Percentiles rank a stretch among this genome's conserved stretches.
Evolutionary conservation across 2,113 vertebrate genomes (phyloP).

Genomic region (Silurus asotus): DNA sequence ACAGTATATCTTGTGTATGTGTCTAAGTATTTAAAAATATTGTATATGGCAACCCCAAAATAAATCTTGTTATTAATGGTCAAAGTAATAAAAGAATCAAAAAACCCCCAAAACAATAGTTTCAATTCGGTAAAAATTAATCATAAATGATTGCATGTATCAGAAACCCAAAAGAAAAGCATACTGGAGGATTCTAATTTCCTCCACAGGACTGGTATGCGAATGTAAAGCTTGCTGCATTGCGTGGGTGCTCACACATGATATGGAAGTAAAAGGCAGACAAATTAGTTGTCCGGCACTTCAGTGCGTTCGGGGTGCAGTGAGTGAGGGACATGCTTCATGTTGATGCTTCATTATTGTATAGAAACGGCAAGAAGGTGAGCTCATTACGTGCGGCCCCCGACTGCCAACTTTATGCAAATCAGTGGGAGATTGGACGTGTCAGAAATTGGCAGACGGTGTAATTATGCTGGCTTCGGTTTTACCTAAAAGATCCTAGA

Average conservation of each 20-base stretch:
- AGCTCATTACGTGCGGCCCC: constrained; percentile 6
- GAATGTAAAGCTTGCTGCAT: constrained; percentile 42
- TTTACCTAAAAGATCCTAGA: neutral
- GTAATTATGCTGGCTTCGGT: constrained; percentile 19
- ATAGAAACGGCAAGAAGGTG: neutral
- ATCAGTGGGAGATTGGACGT: neutral
- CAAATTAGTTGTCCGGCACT: constrained; percentile 24
- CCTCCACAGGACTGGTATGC: neutral
- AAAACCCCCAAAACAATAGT: constrained; percentile 13
- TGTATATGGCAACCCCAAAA: neutral
- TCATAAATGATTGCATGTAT: constrained; percentile 15
- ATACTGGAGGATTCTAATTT: constrained; percentile 34
- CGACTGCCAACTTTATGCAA: constrained; percentile 1
- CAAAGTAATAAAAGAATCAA: neutral
- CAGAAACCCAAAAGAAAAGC: neutral
- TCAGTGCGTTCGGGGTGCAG: constrained; percentile 1
- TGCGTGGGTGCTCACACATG: constrained; percentile 28
- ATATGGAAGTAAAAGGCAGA: constrained; percentile 4
- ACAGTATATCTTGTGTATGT: neutral
- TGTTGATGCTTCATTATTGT: constrained; percentile 21
- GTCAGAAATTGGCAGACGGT: constrained; percentile 25
- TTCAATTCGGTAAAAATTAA: constrained; percentile 37
- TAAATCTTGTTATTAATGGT: constrained; percentile 5
- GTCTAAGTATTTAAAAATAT: neutral
- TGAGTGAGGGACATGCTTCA: neutral